Evolutionary conservation across 2,797 vertebrate species (phyloP).

Genomic region (Periparus ater): DNA sequence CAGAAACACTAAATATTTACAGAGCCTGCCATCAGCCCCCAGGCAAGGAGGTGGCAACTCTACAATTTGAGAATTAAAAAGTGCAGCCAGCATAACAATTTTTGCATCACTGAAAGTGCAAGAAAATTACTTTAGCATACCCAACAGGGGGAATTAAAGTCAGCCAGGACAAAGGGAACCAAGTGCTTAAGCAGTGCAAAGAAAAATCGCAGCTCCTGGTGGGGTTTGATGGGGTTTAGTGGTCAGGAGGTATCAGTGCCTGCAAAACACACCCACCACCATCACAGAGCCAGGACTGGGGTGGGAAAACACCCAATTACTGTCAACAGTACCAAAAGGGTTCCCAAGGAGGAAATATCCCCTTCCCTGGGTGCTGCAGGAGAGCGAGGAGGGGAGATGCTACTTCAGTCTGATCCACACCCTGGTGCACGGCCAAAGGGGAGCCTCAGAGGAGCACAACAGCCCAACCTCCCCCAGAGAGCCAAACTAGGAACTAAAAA

Average conservation of each 20-base stretch:
- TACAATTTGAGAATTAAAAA: background rate
- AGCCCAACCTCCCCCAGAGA: background rate
- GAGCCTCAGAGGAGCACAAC: background rate
- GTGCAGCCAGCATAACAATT: background rate
- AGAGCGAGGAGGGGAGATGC: background rate
- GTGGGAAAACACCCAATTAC: background rate
- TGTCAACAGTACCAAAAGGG: background rate
- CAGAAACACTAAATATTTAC: constrained; percentile 29
- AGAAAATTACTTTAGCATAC: background rate
- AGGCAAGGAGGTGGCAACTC: background rate
- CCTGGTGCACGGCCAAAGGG: accelerated
- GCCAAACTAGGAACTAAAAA: accelerated
- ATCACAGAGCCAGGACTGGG: background rate
- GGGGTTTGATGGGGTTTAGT: background rate
- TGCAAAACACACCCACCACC: background rate
- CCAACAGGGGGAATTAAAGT: background rate
- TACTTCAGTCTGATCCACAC: accelerated
- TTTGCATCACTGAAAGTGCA: background rate
- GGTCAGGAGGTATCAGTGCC: accelerated
- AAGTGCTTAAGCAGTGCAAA: accelerated
- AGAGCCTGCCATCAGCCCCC: constrained; percentile 8
- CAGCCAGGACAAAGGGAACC: background rate
- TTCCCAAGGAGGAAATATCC: background rate
- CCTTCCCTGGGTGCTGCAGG: background rate
- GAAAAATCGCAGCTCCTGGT: background rate